Conservation (phyloP, 2,888 invertebrate genomes). For the Spialia ferax region DNA sequence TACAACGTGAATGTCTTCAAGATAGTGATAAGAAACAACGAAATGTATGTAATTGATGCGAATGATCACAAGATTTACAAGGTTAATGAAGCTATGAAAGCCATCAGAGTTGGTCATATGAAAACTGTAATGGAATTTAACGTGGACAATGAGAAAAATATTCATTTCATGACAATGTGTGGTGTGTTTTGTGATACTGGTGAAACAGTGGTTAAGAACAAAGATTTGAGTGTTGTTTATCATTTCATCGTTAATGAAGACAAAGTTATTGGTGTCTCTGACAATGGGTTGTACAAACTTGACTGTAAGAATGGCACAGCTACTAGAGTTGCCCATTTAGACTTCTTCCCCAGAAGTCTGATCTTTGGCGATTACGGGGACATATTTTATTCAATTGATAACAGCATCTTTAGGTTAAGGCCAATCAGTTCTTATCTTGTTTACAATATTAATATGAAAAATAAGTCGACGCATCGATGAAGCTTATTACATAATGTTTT, state of each 20-base stretch:
- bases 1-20: constrained; percentile 77
- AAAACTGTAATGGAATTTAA: constrained; percentile 73
- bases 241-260: constrained; percentile 65
- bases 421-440: constrained; percentile 71
- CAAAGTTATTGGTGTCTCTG: constrained; percentile 65
- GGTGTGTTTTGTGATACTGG: constrained; percentile 69
- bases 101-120: constrained; percentile 59
- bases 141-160: constrained; percentile 67
- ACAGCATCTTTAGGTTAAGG: constrained; percentile 67
- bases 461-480: constrained; percentile 6
- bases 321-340: constrained; percentile 58
- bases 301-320: constrained; percentile 74
- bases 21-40: constrained; percentile 71
- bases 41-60: constrained; percentile 73
- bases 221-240: constrained; percentile 62
- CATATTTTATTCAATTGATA: constrained; percentile 68
- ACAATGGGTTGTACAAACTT: constrained; percentile 66
- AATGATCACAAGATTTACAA: constrained; percentile 76
- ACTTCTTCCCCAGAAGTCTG: constrained; percentile 68
- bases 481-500: constrained; percentile 22
- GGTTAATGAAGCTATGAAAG: constrained; percentile 60
- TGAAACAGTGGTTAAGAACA: constrained; percentile 67
- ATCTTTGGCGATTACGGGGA: constrained; percentile 78
- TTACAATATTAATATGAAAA: constrained; percentile 62
- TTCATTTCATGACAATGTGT: constrained; percentile 74